Evolutionary conservation across 1,140 invertebrate genomes (phyloP).

Genomic region (Procambarus clarkii): DNA sequence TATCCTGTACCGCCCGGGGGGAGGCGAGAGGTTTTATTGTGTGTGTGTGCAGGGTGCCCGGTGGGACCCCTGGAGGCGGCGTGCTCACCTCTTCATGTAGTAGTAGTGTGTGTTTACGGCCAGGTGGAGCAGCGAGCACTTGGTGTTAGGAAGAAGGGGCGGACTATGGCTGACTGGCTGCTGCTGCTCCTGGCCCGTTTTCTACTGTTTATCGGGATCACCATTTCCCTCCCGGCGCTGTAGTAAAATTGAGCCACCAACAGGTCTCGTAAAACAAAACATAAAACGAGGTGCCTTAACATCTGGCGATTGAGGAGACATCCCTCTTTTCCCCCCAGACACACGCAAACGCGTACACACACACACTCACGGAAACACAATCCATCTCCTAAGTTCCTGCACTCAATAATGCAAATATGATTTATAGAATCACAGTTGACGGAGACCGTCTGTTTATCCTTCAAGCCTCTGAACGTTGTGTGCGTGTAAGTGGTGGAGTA

Average conservation of each 20-base stretch:
- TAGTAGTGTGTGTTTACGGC: not conserved
- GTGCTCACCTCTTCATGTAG: not conserved
- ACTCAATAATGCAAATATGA: too few relatives aligned
- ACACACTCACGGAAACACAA: too few relatives aligned
- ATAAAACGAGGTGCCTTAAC: constrained; percentile 46
- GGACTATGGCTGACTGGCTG: too few relatives aligned
- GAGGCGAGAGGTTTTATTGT: not conserved
- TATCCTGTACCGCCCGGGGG: not conserved
- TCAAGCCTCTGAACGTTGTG: too few relatives aligned
- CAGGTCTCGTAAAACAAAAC: constrained; percentile 50
- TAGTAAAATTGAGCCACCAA: constrained; percentile 64
- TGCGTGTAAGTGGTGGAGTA: too few relatives aligned
- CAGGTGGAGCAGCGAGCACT: not conserved
- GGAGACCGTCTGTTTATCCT: too few relatives aligned
- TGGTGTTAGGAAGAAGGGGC: not conserved
- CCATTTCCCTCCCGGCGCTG: constrained; percentile 24
- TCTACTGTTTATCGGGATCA: constrained; percentile 43
- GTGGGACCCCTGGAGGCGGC: not conserved
- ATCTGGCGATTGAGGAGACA: not conserved
- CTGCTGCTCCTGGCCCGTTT: not conserved
- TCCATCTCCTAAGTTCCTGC: too few relatives aligned
- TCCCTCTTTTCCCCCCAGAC: too few relatives aligned
- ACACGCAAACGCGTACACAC: too few relatives aligned
- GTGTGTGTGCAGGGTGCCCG: not conserved
- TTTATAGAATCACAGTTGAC: too few relatives aligned